Base-by-base conservation (phyloP, 2,113 vertebrate genomes). In the Polypterus senegalus region DNA sequence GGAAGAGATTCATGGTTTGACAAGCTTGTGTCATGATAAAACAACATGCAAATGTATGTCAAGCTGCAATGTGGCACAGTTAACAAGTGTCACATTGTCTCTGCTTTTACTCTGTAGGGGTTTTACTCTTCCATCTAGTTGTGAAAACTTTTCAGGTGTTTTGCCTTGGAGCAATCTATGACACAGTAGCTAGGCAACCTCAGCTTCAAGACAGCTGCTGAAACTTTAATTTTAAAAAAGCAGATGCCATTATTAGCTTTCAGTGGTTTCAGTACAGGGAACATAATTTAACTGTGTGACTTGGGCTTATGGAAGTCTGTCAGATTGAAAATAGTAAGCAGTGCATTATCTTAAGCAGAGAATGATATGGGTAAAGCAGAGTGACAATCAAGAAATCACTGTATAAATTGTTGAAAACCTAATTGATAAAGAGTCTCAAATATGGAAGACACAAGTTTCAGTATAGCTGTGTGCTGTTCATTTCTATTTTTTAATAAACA, bases 11-110 rank as follows among this genome's bases (percentile, higher is more conserved):
- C 11, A 51, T 58, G 57, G 44, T 52, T 61, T 61, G 60, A 61
- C 60, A 46, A 54, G 60, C 49, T 9, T 46, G 5, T 45, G 3
- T 49, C 7, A 59, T 64, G 69, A 71, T 63, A 62, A 73, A 73
- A 67, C 64, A 65, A 64, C 64, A 64, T 63, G 63, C 56, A 64
- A 60, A 67, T 45, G 61, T 54, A 67, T 66, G 65, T 63, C 63
- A 59, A 63, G 63, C 70, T 68, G 68, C 56, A 61, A 49, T 46
- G 59, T 57, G 59, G 47, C 54, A 53, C 48, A 53, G 61, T 55
- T 62, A 43, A 49, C 56, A 47, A 46, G 65, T 66, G 65, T 61
- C 57, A 64, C 49, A 52, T 43, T 53, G 46, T 51, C 53, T 43
- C 54, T 52, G 46, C 63, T 64, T 48, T 11, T 46, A 9, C 63